phyloP scores from a whole-genome alignment of 2,113 vertebrate genomes.

The Hiodon alosoides region DNA sequence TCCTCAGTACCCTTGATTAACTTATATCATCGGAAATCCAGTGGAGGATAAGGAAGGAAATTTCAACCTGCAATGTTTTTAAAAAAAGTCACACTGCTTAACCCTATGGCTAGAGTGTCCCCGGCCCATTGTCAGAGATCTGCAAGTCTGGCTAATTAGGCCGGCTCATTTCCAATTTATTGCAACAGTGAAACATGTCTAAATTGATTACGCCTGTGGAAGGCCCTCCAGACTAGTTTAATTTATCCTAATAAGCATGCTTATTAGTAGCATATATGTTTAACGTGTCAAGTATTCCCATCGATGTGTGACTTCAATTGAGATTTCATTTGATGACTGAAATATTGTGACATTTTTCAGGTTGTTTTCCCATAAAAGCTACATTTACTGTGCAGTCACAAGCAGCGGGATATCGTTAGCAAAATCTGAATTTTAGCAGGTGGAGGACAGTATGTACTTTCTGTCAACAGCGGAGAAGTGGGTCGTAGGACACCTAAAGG shows the following conservation, averaged over 20 bases:
- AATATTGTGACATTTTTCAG: not conserved
- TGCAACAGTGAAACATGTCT: slow-evolving; percentile 9
- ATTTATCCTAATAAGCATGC: not conserved
- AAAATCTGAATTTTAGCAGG: not conserved
- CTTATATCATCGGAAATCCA: no score
- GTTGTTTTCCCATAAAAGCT: not conserved
- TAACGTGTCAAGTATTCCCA: not conserved
- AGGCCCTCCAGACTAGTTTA: not conserved
- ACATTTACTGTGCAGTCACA: not conserved
- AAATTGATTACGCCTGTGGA: slow-evolving; percentile 10
- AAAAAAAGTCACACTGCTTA: no score
- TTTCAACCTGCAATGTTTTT: no score
- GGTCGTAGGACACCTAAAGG: not conserved
- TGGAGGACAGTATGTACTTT: slow-evolving; percentile 20
- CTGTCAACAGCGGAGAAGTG: not conserved
- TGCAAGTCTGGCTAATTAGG: slow-evolving; percentile 21
- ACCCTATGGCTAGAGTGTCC: not conserved
- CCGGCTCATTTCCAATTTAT: slow-evolving; percentile 13
- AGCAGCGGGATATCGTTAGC: not conserved
- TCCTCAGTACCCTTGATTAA: no score
- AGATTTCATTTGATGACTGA: no score
- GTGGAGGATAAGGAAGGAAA: no score
- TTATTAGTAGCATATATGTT: not conserved
- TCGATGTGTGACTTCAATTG: no score
- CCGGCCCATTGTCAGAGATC: not conserved